Base-by-base conservation (phyloP, 2,113 vertebrate genomes). In the Oryzias woworae region DNA sequence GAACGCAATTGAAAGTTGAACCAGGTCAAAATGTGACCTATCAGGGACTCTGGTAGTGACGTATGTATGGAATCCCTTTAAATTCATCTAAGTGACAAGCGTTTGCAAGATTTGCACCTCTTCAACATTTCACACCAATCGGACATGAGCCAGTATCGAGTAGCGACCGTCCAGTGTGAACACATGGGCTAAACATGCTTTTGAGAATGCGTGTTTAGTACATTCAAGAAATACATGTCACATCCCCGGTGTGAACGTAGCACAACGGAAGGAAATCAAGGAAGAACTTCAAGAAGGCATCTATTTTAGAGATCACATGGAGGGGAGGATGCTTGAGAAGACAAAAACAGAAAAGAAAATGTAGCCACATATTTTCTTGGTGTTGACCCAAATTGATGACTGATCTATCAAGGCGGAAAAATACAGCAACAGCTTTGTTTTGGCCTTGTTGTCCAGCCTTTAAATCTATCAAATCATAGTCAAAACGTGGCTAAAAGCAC, bases 201-300 rank as follows among this genome's bases (percentile, higher is more conserved):
- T 20, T 20, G 20, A 20, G 20, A 20, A 20, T 20, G 20, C 20
- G 20, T 20, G 20, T 20, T 20, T 20, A 20, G 20, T 20, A 20
- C 20, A 20, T 20, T 20, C 20, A 20, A 20, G 20, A 20, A 20
- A 20, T 20, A 20, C 20, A 1, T 20, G 20, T 20, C 20, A 20
- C 20, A 20, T 20, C 20, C 20, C 26, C 7, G 7, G 26, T 28
- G 26, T 28, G 26, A 28, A 16, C 52, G 12, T 18, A 1, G 62
- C 59, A 16, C 41, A 28, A 63, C 67, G 79, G 83, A 78, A 84
- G 71, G 53, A 68, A 67, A 52, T 48, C 26, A n/a, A 43, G 43
- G 49, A 22, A 41, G 61, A 67, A 62, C 78, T 73, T 56, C 64
- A 43, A 12, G 15, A 42, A 58, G 53, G 64, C 54, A 54, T 1